phyloP scores from a whole-genome alignment of 53 echinoderm and acorn worm species.

The Astropecten irregularis region DNA sequence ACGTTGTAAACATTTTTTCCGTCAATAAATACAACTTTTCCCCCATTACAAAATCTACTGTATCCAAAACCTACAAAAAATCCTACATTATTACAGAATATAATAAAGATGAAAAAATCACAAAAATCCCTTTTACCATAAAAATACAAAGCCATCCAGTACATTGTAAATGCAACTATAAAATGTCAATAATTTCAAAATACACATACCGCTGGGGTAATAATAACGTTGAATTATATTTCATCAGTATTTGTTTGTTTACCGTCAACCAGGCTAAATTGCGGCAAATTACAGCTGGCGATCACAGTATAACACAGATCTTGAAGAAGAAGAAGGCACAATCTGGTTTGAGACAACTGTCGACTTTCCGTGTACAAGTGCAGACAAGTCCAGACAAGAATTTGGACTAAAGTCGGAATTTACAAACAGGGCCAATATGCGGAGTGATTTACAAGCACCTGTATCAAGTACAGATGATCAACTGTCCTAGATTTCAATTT shows the following conservation, averaged over 20 bases:
- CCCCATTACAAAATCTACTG: slow-evolving; percentile 10
- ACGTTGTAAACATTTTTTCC: slow-evolving; percentile 26
- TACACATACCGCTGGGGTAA: too few relatives aligned
- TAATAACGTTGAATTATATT: too few relatives aligned
- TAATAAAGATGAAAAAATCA: background rate
- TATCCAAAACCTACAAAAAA: slow-evolving; percentile 36
- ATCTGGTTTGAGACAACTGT: too few relatives aligned
- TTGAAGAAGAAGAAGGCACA: too few relatives aligned
- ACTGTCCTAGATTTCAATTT: background rate
- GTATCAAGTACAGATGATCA: slow-evolving; percentile 17
- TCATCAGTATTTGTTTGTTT: too few relatives aligned
- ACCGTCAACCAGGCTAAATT: too few relatives aligned
- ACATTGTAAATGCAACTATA: slow-evolving; percentile 18
- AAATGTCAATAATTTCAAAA: background rate
- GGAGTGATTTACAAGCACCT: background rate
- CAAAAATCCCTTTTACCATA: background rate
- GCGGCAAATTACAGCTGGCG: too few relatives aligned
- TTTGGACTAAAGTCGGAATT: too few relatives aligned
- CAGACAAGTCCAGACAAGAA: too few relatives aligned
- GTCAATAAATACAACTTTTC: slow-evolving; percentile 45
- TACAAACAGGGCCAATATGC: too few relatives aligned
- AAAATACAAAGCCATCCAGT: slow-evolving; percentile 36
- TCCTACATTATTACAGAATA: slow-evolving; percentile 30
- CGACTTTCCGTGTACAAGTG: too few relatives aligned
- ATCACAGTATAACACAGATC: too few relatives aligned